Evolutionary conservation across 2,797 vertebrate genomes (phyloP), one percentile per base, ranked within the genome.

Genomic region (Miichthys miiuy): DNA sequence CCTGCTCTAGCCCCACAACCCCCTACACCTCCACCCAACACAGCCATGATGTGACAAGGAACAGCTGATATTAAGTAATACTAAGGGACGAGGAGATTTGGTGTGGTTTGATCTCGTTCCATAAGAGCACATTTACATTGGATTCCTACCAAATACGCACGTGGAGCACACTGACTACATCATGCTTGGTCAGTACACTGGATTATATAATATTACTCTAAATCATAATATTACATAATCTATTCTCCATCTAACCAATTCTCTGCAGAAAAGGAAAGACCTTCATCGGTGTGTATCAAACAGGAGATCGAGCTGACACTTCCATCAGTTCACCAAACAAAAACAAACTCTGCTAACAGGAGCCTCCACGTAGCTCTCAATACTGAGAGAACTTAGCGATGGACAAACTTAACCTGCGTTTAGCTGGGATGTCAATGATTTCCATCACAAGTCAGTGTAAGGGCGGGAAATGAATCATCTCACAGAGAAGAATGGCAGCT

Each of bases 161-260:
- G 42, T 17, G 25, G 52, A 54, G 13, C 18, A 61, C 14, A 50
- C 0, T 27, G 34, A 34, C 23, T 23, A 3, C 6, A 11, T 52
- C 61, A 14, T 12, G 18, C 57, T 48, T 48, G 17, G 44, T 60
- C 55, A 47, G 11, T 58, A 46, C 17, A 38, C 16, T 30, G 46
- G n/a, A 23, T 65, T 17, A 65, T 21, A 56, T 23, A 48, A 55
- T 38, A 38, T 12, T n/a, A 38, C 8, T 20, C 3, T 47, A 21
- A 38, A 30, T 62, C 52, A 46, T 11, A 27, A 65, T 41, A 61
- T 67, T 54, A 60, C 27, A 20, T 47, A 48, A 61, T 46, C 17
- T 20, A 48, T 41, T 66, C 18, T 62, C n/a, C 2, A 9, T 30
- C 2, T 65, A 7, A 54, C 48, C 20, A 46, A 54, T 60, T 17